phyloP scores from a whole-genome alignment of 92 coral and sea anemone species.

The Paragorgia papillata region DNA sequence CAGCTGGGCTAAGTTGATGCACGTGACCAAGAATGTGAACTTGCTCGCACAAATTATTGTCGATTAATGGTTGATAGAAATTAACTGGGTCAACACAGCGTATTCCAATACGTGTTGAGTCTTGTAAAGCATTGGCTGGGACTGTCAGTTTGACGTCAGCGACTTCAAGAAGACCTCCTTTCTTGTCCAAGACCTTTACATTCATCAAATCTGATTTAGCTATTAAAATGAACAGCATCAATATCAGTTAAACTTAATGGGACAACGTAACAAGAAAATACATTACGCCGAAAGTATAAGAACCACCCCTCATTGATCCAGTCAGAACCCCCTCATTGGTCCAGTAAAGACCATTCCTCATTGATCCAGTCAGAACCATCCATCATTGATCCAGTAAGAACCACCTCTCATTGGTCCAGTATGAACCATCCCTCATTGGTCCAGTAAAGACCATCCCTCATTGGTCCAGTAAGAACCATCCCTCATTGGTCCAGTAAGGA shows the following conservation, averaged over 20 bases:
- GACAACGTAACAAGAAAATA: too few species aligned
- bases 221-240: neutral
- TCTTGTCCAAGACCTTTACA: neutral
- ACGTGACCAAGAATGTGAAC: constrained; percentile 23
- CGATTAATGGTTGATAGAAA: constrained; percentile 17
- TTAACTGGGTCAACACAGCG: neutral
- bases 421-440: too few species aligned
- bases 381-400: too few species aligned
- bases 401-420: too few species aligned
- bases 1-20: neutral
- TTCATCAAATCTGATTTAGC: neutral
- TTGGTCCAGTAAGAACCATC: too few species aligned
- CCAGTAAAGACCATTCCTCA: too few species aligned
- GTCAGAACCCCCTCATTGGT: too few species aligned
- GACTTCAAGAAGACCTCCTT: neutral
- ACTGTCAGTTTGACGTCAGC: neutral
- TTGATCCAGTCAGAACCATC: too few species aligned
- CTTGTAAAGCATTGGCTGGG: neutral
- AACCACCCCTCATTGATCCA: too few species aligned
- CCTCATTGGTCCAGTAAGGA: too few species aligned
- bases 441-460: too few species aligned
- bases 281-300: too few species aligned
- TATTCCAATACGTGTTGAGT: neutral
- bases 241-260: neutral
- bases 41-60: constrained; percentile 19